Evolutionary conservation across 2,797 vertebrate species (phyloP).

Genomic region (Lophura swinhoii): DNA sequence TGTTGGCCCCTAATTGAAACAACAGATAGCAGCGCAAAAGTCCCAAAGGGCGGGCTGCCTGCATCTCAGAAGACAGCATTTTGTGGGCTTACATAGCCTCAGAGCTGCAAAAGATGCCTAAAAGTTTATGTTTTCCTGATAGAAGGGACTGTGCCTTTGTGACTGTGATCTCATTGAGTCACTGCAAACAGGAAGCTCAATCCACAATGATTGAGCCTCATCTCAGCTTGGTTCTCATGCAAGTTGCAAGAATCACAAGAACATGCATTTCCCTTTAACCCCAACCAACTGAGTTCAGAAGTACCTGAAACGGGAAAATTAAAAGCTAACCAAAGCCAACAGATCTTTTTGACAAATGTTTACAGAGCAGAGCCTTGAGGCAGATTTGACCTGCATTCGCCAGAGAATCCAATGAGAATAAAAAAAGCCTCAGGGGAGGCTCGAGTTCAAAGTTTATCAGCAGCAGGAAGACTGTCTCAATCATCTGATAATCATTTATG

Average conservation of each 20-base stretch:
- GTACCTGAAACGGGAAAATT: not conserved
- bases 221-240: not conserved
- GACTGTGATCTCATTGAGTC: not conserved
- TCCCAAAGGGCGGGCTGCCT: not conserved
- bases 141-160: not conserved
- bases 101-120: not conserved
- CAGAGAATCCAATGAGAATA: not conserved
- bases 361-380: not conserved
- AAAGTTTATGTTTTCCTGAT: not conserved
- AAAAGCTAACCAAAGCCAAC: not conserved
- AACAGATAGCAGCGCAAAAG: not conserved
- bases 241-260: not conserved
- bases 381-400: not conserved
- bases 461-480: not conserved
- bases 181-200: not conserved
- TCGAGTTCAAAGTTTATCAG: not conserved
- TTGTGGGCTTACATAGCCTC: fast-evolving
- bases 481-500: not conserved
- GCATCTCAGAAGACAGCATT: not conserved
- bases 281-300: not conserved
- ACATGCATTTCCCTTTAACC: not conserved
- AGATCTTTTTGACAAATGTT: not conserved
- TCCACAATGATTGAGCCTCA: not conserved
- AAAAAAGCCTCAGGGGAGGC: not conserved
- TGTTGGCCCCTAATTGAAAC: not conserved